Evolutionary conservation across 2,113 vertebrate genomes (phyloP), one percentile per base, ranked within the genome.

Genomic region (Choloepus hoffmanni): DNA sequence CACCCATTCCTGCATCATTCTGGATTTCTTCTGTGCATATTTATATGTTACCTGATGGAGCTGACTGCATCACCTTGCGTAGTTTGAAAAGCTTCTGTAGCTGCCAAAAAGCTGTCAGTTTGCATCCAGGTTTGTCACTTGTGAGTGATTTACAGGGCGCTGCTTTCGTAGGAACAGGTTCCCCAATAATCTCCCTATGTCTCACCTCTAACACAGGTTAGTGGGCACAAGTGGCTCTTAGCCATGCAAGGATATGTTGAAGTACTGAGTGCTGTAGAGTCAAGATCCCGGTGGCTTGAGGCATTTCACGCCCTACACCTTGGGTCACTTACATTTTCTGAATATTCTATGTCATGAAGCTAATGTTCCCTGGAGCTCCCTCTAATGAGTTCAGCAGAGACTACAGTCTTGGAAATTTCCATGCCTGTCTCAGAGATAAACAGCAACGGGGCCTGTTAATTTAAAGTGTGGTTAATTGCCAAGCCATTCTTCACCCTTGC

Each of bases 341-440:
- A 88, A 89, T 92, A 87, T 50, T 45, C 7, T 45, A 45, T 15
- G 60, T 53, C 18, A 11, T 11, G 36, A 88, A 50, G 67, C 23
- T 58, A 15, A 15, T 43, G n/a, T 50, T 95, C 36, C 16, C 40
- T 93, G 11, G 86, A 70, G 83, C 95, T 83, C 92, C 94, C 90
- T 96, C 92, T 93, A 67, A 89, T 87, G 97, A 90, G 28, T 23
- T 40, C 50, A 60, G 9, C 11, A 24, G 79, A 53, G 33, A 78
- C 89, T 86, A 85, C 84, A 93, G 24, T 21, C 78, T 78, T 85
- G 89, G 94, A 91, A 92, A 85, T 85, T 97, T 88, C 77, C 73
- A 43, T 30, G 65, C 70, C 58, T 84, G 62, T 60, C 30, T 83
- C 7, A 30, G 60, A 76, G 67, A 85, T 81, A 58, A 90, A 70